These are phyloP conservation scores for Equus przewalskii DNA, from an alignment of 2,113 vertebrate genomes.

Conservation along the genomic window DNA sequence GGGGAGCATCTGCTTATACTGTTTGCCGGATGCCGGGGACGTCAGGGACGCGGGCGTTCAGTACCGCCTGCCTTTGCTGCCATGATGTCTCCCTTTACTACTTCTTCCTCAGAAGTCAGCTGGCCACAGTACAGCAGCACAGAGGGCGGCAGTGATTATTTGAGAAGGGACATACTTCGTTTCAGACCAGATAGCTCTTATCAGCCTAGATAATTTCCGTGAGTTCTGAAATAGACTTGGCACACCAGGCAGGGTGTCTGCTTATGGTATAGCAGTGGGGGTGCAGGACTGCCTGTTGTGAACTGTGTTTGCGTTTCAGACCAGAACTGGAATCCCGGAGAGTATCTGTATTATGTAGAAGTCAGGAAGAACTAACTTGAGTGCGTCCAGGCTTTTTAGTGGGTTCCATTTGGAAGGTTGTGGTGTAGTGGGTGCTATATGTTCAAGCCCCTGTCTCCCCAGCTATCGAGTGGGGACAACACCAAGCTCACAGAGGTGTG, in stretches of 20 bases:
- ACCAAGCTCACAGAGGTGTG: neutral
- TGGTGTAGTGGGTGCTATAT: neutral
- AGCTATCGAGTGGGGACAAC: too few relatives aligned
- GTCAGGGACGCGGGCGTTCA: constrained; percentile 70
- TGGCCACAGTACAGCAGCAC: neutral
- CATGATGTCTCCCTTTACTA: constrained; percentile 52
- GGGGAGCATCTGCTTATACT: constrained; percentile 38
- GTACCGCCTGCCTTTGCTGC: constrained; percentile 47
- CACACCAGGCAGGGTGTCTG: constrained; percentile 75
- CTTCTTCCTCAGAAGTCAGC: constrained; percentile 76
- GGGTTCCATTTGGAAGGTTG: neutral
- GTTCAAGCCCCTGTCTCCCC: neutral
- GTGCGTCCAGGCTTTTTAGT: neutral
- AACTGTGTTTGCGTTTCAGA: constrained; percentile 44
- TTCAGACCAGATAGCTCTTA: constrained; percentile 85
- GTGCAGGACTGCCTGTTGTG: constrained; percentile 62
- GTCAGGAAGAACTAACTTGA: neutral
- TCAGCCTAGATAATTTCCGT: constrained; percentile 84
- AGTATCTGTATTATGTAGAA: constrained; percentile 64
- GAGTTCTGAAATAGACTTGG: constrained; percentile 84
- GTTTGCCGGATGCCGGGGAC: constrained; percentile 78
- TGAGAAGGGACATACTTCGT: constrained; percentile 83
- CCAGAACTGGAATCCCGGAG: constrained; percentile 61
- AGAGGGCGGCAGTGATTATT: constrained; percentile 79
- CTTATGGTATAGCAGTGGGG: constrained; percentile 45